These are phyloP conservation scores for Diorhabda sublineata DNA, from an alignment of 1,140 invertebrate genomes.

Conservation along the genomic window DNA sequence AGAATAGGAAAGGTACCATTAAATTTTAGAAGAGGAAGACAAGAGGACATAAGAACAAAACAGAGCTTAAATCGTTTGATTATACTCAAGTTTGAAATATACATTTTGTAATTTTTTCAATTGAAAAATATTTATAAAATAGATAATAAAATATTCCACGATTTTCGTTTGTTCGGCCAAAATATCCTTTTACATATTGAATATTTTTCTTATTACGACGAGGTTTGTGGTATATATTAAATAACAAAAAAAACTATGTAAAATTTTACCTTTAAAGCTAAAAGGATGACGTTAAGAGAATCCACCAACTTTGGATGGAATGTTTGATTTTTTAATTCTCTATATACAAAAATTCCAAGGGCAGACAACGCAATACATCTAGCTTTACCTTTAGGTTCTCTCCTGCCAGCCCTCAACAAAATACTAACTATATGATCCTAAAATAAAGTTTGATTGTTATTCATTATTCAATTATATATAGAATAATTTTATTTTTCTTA, in stretches of 20 bases:
- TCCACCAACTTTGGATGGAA: constrained; percentile 72
- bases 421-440: constrained; percentile 87
- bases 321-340: constrained; percentile 64
- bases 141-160: too few species aligned
- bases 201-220: too few species aligned
- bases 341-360: constrained; percentile 79
- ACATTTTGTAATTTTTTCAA: constrained; percentile 13
- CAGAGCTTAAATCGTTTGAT: too few species aligned
- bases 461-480: not conserved
- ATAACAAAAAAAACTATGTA: not conserved
- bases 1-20: too few species aligned
- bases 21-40: too few species aligned
- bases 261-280: constrained; percentile 69
- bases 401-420: constrained; percentile 77
- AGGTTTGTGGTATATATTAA: too few species aligned
- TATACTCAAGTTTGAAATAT: too few species aligned
- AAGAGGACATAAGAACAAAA: too few species aligned
- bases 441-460: constrained; percentile 27
- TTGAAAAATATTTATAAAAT: too few species aligned
- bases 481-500: constrained; percentile 41
- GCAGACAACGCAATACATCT: constrained; percentile 85
- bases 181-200: too few species aligned
- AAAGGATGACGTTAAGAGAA: constrained; percentile 80
- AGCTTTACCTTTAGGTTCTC: constrained; percentile 83
- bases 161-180: too few species aligned